Base-by-base conservation (phyloP, 2,888 invertebrate genomes). In the Nemotelus nigrinus region DNA sequence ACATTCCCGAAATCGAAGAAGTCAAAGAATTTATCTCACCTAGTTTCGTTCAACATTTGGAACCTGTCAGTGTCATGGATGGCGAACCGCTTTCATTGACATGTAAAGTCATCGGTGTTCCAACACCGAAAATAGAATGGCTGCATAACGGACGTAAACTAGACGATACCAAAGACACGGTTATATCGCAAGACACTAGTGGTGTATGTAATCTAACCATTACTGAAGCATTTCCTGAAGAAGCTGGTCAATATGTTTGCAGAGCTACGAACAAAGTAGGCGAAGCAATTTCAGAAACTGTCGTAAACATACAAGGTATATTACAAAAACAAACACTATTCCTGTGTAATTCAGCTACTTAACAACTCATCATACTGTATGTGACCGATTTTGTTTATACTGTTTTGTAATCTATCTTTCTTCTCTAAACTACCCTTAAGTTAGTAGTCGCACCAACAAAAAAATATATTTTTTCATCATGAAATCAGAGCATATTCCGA, bases 211-310 rank as follows among this genome's bases (percentile, higher is more conserved):
- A 92, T 85, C 88, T 97, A 81, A 91, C 92, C 80, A 94, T 97
- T 82, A 91, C 91, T 80, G 96, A 96, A 90, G 96, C 95, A 74
- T 95, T 95, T 84, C 95, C 95, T 10, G 97, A 97, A 90, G 95
- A 96, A 89, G 92, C 94, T 83, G 97, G 97, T 78, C 92, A 90
- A 85, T 97, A 97, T 86, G 91, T 91, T 79, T 96, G 96, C 86
- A 90, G 90, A 83, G 97, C 96, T 71, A 89, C 90, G 75, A 97
- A 97, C 88, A 91, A 92, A 83, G 91, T 93, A 83, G 98, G 98
- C 82, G 92, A 92, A 89, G 93, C 92, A 83, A 89, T 91, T 85
- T 94, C 93, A 84, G 91, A 92, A 85, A 91, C 94, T 84, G 89
- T 91, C 81, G 91, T 96, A 80, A 89, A 92, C 83, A 93, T 96